Conservation (phyloP, 2,113 vertebrate genomes). For the Alexandromys fortis region DNA sequence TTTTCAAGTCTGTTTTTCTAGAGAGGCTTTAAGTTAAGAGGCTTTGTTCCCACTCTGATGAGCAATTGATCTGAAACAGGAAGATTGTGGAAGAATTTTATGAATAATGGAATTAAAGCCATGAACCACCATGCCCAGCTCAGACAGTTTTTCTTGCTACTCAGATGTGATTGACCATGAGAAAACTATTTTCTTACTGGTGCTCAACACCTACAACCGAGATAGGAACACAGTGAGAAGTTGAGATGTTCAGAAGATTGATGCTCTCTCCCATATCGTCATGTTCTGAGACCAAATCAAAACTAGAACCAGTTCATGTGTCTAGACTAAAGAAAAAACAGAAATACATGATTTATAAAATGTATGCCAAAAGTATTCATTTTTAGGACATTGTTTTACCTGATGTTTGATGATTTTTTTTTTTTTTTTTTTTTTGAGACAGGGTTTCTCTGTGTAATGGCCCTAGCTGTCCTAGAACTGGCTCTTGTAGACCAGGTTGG, state of each 20-base stretch:
- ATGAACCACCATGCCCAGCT: not conserved
- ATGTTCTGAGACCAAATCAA: conserved; percentile 1
- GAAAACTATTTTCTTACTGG: not conserved
- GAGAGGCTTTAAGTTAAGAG: conserved; percentile 21
- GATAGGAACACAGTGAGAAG: not conserved
- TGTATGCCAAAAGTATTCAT: not conserved
- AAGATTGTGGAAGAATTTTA: conserved; percentile 28
- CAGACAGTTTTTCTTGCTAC: conserved; percentile 37
- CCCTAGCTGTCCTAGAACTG: no score
- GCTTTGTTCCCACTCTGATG: not conserved
- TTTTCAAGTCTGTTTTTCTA: conserved; percentile 17
- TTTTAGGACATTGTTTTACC: conserved; percentile 34
- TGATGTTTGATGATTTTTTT: not conserved
- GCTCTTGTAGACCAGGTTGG: no score
- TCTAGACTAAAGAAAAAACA: conserved; percentile 46
- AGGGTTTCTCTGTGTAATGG: no score
- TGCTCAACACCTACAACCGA: not conserved
- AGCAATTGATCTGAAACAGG: conserved; percentile 30
- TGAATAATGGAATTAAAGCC: not conserved
- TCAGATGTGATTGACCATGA: not conserved
- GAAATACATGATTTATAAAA: conserved; percentile 10
- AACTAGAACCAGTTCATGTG: not conserved
- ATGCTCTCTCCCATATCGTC: not conserved
- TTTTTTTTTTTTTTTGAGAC: no score
- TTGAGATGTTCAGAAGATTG: not conserved